Base-by-base conservation (phyloP, 2,888 invertebrate genomes). In the Ormyrus thymus region DNA sequence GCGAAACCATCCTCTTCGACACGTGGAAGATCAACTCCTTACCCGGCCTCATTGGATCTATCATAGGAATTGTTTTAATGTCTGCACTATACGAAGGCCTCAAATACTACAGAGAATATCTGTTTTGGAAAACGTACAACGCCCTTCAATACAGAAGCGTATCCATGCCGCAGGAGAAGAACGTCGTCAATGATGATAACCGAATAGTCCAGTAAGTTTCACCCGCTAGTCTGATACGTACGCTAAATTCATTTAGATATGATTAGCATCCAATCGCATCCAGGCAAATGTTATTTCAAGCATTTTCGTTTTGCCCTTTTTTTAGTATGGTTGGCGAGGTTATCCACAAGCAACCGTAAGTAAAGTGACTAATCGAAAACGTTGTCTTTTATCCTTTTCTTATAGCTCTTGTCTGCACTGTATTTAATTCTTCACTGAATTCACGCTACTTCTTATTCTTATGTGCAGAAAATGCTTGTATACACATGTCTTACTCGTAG, bases 31-130 rank as follows among this genome's bases (percentile, higher is more conserved):
- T 95, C 75, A 92, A 92, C 53, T 94, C 95, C 29, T 89, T 94
- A 75, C 94, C 94, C 62, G 96, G 96, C 78, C 93, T 99, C 85
- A 90, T 98, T 78, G 96, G 95, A 61, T 98, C 98, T 6, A 97
- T 98, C 92, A 91, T 98, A 82, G 96, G 95, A 64, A 96, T 99
- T 86, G 96, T 98, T 88, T 92, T 97, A 82, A 93, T 98, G 93
- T 98, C 98, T 7, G 93, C 97, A 72, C 91, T 98, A 46, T 99
- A 99, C 90, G 99, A 99, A 92, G 98, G 97, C 0, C 92, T 99
- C 4, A 99, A 98, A 91, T 97, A 97, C 91, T 95, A 94, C 84
- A 92, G 95, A 90, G 93, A 91, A 85, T 87, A 87, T 91, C 92
- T 97, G 65, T 94, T 97, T 89, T 97, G 97, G 95, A 95, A 94